Percentiles rank a stretch among this genome's conserved stretches.
These are phyloP conservation scores for Echinometra lucunter DNA, from an alignment of 53 echinoderm and acorn worm genomes.

Conservation along the genomic window DNA sequence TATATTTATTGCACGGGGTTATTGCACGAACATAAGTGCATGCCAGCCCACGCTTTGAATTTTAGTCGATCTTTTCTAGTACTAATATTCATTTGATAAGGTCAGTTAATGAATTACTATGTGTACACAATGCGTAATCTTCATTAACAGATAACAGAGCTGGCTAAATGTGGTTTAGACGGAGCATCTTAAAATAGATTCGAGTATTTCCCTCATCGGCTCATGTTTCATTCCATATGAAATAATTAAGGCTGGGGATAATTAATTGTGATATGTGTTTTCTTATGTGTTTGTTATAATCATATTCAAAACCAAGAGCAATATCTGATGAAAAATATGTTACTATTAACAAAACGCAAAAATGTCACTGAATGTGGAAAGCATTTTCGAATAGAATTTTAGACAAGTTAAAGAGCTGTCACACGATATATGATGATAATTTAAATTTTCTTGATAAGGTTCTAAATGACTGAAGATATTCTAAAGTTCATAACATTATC, in stretches of 20 bases:
- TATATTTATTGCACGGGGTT: neutral
- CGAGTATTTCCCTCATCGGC: neutral
- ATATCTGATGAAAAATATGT: too few species aligned
- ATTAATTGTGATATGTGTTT: too few species aligned
- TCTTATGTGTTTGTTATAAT: too few species aligned
- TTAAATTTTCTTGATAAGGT: too few species aligned
- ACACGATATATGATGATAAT: too few species aligned
- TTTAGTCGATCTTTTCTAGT: neutral
- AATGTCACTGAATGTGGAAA: too few species aligned
- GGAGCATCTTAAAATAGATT: neutral
- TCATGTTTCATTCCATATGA: too few species aligned
- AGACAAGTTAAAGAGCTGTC: too few species aligned
- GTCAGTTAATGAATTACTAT: neutral
- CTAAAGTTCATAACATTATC: neutral
- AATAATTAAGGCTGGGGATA: too few species aligned
- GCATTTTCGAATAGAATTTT: too few species aligned
- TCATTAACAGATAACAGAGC: constrained; percentile 11
- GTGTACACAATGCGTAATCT: constrained; percentile 26
- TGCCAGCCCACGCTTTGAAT: neutral
- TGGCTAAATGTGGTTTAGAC: neutral
- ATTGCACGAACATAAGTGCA: neutral
- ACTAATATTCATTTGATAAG: neutral
- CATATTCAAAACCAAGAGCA: too few species aligned
- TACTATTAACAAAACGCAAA: too few species aligned
- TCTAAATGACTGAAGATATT: neutral